Conservation (phyloP, 2,888 invertebrate species). For the Meghimatium bilineatum region DNA sequence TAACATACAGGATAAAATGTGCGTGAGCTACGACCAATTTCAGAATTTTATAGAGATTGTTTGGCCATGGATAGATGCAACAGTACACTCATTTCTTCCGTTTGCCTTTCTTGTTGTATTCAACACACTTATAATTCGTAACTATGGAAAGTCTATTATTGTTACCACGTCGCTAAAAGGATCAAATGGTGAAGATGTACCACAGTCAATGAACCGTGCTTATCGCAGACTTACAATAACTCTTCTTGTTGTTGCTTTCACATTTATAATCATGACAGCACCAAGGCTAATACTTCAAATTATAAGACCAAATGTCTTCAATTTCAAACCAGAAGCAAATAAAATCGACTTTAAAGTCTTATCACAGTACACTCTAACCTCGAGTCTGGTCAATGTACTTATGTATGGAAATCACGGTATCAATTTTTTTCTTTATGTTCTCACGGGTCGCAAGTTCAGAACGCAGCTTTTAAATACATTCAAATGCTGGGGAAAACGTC, state of each 20-base stretch:
- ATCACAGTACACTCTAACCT: conserved; percentile 57
- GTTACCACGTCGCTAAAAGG: conserved; percentile 50
- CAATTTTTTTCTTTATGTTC: conserved; percentile 67
- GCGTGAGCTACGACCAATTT: conserved; percentile 54
- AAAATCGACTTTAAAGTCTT: conserved; percentile 54
- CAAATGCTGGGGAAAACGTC: background rate
- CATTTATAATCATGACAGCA: conserved; percentile 64
- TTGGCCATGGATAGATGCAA: conserved; percentile 70
- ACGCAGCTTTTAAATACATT: conserved; percentile 56
- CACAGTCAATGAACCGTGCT: conserved; percentile 31
- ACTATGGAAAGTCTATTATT: conserved; percentile 53
- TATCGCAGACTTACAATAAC: conserved; percentile 61
- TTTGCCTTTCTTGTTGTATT: conserved; percentile 63
- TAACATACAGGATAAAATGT: conserved; percentile 52
- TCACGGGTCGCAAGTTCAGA: conserved; percentile 64
- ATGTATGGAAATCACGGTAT: conserved; percentile 65
- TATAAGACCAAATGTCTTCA: conserved; percentile 59
- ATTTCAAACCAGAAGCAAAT: conserved; percentile 52
- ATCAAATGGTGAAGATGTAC: background rate
- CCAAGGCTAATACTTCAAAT: conserved; percentile 65
- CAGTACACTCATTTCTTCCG: conserved; percentile 68
- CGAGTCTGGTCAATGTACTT: conserved; percentile 58
- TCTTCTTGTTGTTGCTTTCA: conserved; percentile 63
- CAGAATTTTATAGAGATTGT: conserved; percentile 59
- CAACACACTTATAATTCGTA: conserved; percentile 65